Base-by-base conservation (phyloP, 1,140 invertebrate species). In the Oppia nitens region DNA sequence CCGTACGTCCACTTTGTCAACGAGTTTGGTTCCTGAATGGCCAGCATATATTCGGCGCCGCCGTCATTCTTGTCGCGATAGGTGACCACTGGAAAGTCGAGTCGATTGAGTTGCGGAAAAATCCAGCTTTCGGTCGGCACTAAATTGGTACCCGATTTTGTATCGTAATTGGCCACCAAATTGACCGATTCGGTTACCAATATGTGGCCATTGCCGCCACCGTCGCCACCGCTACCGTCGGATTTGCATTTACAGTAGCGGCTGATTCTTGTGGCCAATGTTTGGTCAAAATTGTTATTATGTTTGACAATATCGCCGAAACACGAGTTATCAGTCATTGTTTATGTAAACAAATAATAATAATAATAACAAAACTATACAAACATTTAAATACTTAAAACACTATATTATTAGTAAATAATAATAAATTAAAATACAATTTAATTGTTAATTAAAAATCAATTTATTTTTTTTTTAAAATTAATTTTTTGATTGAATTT, bases 41-140 rank as follows among this genome's bases (percentile, higher is more conserved):
- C 56, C 25, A 20, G 23, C 23, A 2, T 45, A 47, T 28, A 29
- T 55, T 56, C 55, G 20, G 12, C 12, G n/a, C 21, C 12, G 45
- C 45, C 14, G 14, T 32, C 27, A 27, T 48, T 48, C 2, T 48
- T 9, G 27, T 20, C n/a, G n/a, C 24, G 4, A 17, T 9, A 50
- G 11, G 27, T 14, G 4, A 47, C 25, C 3, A 57, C 20, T 1
- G 57, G 57, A 53, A 45, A 11, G 12, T 26, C 2, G 1, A 59
- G 32, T 25, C 20, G 21, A 47, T 45, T 59, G 4, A 59, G 20
- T 28, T 59, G 32, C 24, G n/a, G n/a, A 29, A 59, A 59, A 4
- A 50, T 32, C 57, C 57, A 59, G 47, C 57, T 59, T 21, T 54
- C 26, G 2, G 55, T 14, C 4, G 57, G 21, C 20, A 26, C 32